Evolutionary conservation across 1,140 invertebrate genomes (phyloP).

Genomic region (Camponotus pennsylvanicus): DNA sequence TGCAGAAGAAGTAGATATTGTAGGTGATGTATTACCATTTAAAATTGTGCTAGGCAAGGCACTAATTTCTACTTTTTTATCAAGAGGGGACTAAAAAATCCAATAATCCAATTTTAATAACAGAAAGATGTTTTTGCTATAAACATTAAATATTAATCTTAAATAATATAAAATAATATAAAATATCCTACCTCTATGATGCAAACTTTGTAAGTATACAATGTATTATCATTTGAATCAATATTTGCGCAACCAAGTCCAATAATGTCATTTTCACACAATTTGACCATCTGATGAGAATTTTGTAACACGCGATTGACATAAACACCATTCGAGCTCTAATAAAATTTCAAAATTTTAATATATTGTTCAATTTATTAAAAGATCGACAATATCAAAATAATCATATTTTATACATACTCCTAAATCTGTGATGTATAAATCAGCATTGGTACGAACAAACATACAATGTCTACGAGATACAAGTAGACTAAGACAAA

Average conservation of each 20-base stretch:
- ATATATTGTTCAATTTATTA: slow-evolving; percentile 25
- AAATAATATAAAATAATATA: background rate
- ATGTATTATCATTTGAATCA: background rate
- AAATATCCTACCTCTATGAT: slow-evolving; percentile 29
- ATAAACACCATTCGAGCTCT: slow-evolving; percentile 78
- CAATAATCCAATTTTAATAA: background rate
- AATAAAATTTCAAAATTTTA: background rate
- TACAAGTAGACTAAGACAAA: slow-evolving; percentile 71
- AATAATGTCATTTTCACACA: slow-evolving; percentile 71
- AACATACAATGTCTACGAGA: slow-evolving; percentile 79
- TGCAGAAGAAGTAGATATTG: background rate
- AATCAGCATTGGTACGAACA: slow-evolving; percentile 35
- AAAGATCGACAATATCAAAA: background rate
- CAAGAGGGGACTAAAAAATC: background rate
- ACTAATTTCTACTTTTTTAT: background rate
- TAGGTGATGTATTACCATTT: background rate
- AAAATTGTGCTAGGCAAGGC: slow-evolving; percentile 25
- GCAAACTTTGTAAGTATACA: slow-evolving; percentile 69
- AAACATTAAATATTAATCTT: background rate
- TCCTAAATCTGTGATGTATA: slow-evolving; percentile 72
- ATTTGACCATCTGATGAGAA: slow-evolving; percentile 29
- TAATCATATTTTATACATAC: slow-evolving; percentile 60
- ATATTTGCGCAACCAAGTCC: slow-evolving; percentile 71
- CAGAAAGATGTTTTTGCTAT: background rate
- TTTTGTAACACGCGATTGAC: slow-evolving; percentile 64